Evolutionary conservation across 2,113 vertebrate genomes (phyloP).

Genomic region (Protobothrops mucrosquamatus): DNA sequence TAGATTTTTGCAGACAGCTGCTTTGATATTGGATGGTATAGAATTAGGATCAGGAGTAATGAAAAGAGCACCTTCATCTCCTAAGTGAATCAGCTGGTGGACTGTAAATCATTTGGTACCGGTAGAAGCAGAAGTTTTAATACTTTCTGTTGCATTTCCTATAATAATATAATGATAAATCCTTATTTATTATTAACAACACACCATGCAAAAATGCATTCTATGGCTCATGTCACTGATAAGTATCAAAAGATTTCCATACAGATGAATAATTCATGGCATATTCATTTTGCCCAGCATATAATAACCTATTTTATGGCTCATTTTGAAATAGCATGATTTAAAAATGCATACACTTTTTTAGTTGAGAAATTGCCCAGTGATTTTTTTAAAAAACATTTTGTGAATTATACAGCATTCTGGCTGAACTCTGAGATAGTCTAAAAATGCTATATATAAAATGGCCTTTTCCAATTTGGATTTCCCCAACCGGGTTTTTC

Average conservation of each 20-base stretch:
- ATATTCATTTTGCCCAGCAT: slow-evolving; percentile 62
- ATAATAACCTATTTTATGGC: slow-evolving; percentile 62
- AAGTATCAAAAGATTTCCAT: slow-evolving; percentile 65
- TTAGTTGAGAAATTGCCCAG: slow-evolving; percentile 46
- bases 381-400: slow-evolving; percentile 20
- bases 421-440: slow-evolving; percentile 6
- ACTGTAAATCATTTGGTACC: slow-evolving; percentile 63
- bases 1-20: slow-evolving; percentile 33
- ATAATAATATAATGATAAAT: slow-evolving; percentile 67
- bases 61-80: slow-evolving; percentile 50
- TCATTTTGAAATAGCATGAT: slow-evolving; percentile 67
- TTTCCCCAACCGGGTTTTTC: not conserved
- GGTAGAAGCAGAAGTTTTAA: slow-evolving; percentile 66
- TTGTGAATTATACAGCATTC: not conserved
- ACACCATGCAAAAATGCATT: slow-evolving; percentile 58
- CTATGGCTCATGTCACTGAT: slow-evolving; percentile 67
- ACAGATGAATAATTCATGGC: slow-evolving; percentile 73
- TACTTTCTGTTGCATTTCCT: slow-evolving; percentile 62
- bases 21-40: slow-evolving; percentile 51
- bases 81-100: slow-evolving; percentile 44
- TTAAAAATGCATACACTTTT: slow-evolving; percentile 62
- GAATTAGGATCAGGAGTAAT: slow-evolving; percentile 58
- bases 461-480: not conserved
- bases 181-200: slow-evolving; percentile 75
- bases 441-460: not conserved